Conservation (phyloP, 2,888 invertebrate genomes). For the Portevinia maculata region DNA sequence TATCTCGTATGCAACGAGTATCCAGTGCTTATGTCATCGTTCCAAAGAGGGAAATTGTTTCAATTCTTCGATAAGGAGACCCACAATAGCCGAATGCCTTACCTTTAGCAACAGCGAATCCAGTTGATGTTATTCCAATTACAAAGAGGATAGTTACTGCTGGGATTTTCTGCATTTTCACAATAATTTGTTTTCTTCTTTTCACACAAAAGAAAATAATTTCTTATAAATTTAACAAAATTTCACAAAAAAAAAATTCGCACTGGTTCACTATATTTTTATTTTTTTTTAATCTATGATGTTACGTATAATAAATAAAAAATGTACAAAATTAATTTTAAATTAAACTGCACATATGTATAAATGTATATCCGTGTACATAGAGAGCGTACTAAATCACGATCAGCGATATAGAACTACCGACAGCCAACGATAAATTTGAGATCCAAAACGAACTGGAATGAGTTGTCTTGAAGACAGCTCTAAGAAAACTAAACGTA, state of each 20-base stretch:
- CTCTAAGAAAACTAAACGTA: constrained; percentile 69
- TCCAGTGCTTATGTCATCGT: constrained; percentile 67
- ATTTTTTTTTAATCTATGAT: constrained; percentile 20
- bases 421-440: constrained; percentile 51
- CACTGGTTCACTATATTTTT: background rate
- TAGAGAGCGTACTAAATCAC: constrained; percentile 44
- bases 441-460: constrained; percentile 58
- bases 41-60: constrained; percentile 63
- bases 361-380: constrained; percentile 10
- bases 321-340: constrained; percentile 19
- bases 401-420: constrained; percentile 27
- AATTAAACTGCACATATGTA: constrained; percentile 48
- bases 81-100: constrained; percentile 29
- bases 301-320: background rate
- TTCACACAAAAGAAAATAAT: constrained; percentile 8
- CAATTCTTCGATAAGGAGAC: constrained; percentile 21
- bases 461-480: constrained; percentile 72
- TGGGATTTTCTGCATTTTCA: constrained; percentile 63
- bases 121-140: constrained; percentile 70
- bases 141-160: constrained; percentile 59
- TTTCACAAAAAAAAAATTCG: constrained; percentile 8
- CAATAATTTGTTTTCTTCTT: constrained; percentile 22
- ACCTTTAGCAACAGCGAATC: constrained; percentile 67
- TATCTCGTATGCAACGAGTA: constrained; percentile 32
- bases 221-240: constrained; percentile 39